Evolutionary conservation across 1,140 invertebrate species (phyloP).

Genomic region (Subanguina moxae): DNA sequence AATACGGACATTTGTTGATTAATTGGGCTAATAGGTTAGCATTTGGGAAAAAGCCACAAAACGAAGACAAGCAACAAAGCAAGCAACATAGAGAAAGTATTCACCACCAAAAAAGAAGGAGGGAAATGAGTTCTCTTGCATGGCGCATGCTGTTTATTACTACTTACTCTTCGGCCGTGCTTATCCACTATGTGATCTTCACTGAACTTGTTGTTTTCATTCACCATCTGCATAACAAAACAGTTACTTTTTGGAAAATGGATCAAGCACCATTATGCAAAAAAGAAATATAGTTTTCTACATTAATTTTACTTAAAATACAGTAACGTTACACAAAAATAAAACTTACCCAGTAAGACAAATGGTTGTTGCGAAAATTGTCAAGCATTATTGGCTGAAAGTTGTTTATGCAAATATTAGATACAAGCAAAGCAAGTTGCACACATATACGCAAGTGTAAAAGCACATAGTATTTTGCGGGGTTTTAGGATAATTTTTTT

Average conservation of each 20-base stretch:
- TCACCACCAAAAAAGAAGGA: neutral
- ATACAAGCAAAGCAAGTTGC: neutral
- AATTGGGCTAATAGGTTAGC: neutral
- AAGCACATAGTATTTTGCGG: neutral
- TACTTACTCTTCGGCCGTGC: neutral
- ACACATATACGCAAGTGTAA: neutral
- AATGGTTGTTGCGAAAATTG: constrained; percentile 16
- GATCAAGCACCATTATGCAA: too few relatives aligned
- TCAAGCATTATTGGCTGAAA: constrained; percentile 37
- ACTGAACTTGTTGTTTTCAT: neutral
- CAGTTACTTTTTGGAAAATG: too few relatives aligned
- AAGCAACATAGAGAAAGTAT: neutral
- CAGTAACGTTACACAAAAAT: too few relatives aligned
- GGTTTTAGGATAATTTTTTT: too few relatives aligned
- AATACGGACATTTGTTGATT: neutral
- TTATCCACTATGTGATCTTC: neutral
- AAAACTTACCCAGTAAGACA: constrained; percentile 33
- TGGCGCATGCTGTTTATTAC: neutral
- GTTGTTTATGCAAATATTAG: constrained; percentile 3
- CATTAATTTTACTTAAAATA: too few relatives aligned
- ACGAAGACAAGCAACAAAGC: neutral
- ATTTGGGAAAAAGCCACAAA: neutral
- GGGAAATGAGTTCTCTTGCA: constrained; percentile 3
- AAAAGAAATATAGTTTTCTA: too few relatives aligned
- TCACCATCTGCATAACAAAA: neutral